Base-by-base conservation (phyloP, 2,888 invertebrate species). In the Epiblema foenella region DNA sequence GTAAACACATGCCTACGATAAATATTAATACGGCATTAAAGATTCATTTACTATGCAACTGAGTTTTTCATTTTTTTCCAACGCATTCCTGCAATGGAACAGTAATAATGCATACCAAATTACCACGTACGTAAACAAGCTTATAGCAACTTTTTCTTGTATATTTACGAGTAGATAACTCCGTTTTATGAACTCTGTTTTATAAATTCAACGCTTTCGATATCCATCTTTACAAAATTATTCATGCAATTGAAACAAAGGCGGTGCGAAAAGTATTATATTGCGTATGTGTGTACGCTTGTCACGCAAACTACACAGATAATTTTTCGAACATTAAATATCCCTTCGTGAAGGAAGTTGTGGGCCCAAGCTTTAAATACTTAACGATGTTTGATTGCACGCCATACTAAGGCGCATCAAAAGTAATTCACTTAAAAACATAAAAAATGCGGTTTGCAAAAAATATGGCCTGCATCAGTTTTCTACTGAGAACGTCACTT, bases 311-410 rank as follows among this genome's bases (percentile, higher is more conserved):
- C 76, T 74, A 73, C 74, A 73, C 58, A 74, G 76, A 74, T 73
- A 78, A 69, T 75, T 69, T 79, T 78, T 79, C 76, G 83, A 77
- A 78, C 69, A 71, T 80, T 78, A 81, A 84, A 84, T 87, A 89
- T 89, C 86, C 83, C 84, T 85, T 81, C 78, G 82, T 80, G 82
- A 81, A 90, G 90, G 90, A 90, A 91, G 89, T 90, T 85, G 89
- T 85, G 87, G 88, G 89, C 85, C 85, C 84, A 80, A 83, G 86
- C 81, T 81, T 83, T 85, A 67, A 71, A 62, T 24, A 83, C 79
- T 79, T 83, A 85, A 85, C 82, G 85, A 83, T 81, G 81, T 85
- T 84, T 80, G 82, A 81, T 83, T 80, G 80, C 90, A 91, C 84
- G 84, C 83, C 79, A 81, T 77, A 62, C 54, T 46, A 64, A 62